Percentiles rank a stretch among this genome's conserved stretches.
phyloP scores from a whole-genome alignment of 2,888 invertebrate species.

The Epiblema foenella region DNA sequence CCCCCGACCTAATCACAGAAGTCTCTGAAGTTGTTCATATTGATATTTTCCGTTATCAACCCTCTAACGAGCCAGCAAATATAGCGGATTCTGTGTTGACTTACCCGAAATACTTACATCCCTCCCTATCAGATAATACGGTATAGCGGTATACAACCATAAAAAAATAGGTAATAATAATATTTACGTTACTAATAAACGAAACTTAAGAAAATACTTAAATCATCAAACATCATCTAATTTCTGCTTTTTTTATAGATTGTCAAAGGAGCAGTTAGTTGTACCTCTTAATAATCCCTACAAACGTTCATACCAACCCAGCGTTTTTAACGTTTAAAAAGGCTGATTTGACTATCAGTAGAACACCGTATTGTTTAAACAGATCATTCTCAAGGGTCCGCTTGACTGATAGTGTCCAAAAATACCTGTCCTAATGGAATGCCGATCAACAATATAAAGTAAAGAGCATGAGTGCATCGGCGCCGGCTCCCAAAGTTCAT shows the following conservation, averaged over 20 bases:
- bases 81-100: slow-evolving; percentile 58
- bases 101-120: slow-evolving; percentile 74
- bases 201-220: too few species aligned
- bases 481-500: slow-evolving; percentile 69
- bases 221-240: too few species aligned
- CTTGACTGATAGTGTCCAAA: slow-evolving; percentile 65
- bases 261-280: too few species aligned
- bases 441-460: slow-evolving; percentile 62
- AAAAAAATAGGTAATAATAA: too few species aligned
- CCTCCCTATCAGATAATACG: slow-evolving; percentile 46
- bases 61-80: slow-evolving; percentile 13
- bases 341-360: too few species aligned
- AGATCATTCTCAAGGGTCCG: slow-evolving; percentile 40
- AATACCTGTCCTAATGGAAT: slow-evolving; percentile 68
- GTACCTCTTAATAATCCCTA: too few species aligned
- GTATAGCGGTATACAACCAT: too few species aligned
- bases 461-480: slow-evolving; percentile 56
- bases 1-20: not conserved
- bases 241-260: too few species aligned
- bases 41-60: slow-evolving; percentile 17
- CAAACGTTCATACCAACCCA: too few species aligned
- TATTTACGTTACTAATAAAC: too few species aligned
- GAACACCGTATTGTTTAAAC: slow-evolving; percentile 6
- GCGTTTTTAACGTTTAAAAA: too few species aligned
- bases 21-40: not conserved